Evolutionary conservation across 1,140 invertebrate species (phyloP).

Genomic region (Drosophila subpulchrella): DNA sequence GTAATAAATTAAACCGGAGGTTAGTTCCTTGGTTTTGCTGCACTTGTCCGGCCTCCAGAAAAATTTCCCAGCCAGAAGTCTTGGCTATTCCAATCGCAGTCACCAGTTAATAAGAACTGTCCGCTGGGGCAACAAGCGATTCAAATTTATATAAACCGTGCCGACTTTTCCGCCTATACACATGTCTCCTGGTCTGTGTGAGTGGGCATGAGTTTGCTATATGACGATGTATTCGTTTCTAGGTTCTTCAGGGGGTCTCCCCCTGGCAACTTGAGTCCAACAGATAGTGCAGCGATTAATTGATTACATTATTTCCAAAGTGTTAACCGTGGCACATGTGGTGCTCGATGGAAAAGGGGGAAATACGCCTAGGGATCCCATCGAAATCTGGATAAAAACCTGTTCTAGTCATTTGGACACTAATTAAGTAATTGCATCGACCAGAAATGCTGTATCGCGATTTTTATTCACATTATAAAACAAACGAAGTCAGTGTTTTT

Average conservation of each 20-base stretch:
- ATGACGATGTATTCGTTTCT: conserved; percentile 13
- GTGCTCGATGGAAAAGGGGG: conserved; percentile 6
- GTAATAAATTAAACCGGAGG: too few species aligned
- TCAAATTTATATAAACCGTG: conserved; percentile 31
- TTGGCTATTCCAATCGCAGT: background rate
- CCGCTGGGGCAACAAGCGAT: conserved; percentile 1
- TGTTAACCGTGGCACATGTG: background rate
- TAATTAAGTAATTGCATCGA: background rate
- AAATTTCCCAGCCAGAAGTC: background rate
- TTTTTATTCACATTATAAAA: conserved; percentile 33
- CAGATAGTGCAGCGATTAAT: conserved; percentile 42
- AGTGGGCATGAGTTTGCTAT: conserved; percentile 31
- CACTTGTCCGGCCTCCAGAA: background rate
- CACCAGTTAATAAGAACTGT: conserved; percentile 19
- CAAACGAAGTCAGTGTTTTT: conserved; percentile 9
- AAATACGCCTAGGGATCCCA: conserved; percentile 19
- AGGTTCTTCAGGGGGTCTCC: conserved; percentile 22
- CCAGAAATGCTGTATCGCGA: background rate
- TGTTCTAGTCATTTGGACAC: background rate
- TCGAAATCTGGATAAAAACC: background rate
- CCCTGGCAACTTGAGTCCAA: conserved; percentile 13
- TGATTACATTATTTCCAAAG: conserved; percentile 21
- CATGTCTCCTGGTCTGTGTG: conserved; percentile 6
- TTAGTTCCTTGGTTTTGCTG: background rate
- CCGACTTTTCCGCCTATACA: conserved; percentile 6